phyloP scores from a whole-genome alignment of 2,113 vertebrate species.

The Otolemur garnettii region DNA sequence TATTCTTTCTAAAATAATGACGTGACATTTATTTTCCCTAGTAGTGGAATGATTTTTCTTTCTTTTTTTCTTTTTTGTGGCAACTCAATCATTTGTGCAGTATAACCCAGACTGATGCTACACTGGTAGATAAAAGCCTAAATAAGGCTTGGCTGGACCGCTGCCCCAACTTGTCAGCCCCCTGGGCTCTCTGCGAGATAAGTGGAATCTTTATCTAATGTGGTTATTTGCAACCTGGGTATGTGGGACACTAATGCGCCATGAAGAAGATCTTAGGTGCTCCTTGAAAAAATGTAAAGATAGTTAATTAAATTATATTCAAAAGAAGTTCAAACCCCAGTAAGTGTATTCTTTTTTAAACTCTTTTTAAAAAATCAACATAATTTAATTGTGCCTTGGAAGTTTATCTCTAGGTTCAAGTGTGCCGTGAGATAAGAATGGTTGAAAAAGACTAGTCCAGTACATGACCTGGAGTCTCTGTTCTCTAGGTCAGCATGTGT shows the following conservation, averaged over 20 bases:
- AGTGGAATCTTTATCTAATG: not conserved
- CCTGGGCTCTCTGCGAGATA: not conserved
- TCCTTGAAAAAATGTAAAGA: too few species aligned
- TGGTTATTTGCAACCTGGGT: too few species aligned
- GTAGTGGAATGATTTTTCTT: not conserved
- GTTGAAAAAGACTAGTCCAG: not conserved
- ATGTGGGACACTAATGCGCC: too few species aligned
- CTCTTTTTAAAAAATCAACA: too few species aligned
- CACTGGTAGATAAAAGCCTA: not conserved
- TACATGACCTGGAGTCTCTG: not conserved
- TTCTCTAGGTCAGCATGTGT: not conserved
- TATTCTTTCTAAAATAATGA: not conserved
- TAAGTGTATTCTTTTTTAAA: too few species aligned
- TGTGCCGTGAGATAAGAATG: too few species aligned
- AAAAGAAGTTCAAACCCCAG: too few species aligned
- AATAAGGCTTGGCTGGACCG: fast-evolving
- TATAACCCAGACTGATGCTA: not conserved
- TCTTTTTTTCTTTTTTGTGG: not conserved
- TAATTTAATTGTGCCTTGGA: too few species aligned
- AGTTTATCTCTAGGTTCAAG: too few species aligned
- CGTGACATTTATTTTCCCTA: not conserved
- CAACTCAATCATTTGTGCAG: not conserved
- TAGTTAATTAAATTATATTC: too few species aligned
- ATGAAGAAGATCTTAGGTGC: too few species aligned
- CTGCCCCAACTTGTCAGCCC: not conserved